Evolutionary conservation across 2,797 vertebrate species (phyloP).

Genomic region (Dipus sagitta): DNA sequence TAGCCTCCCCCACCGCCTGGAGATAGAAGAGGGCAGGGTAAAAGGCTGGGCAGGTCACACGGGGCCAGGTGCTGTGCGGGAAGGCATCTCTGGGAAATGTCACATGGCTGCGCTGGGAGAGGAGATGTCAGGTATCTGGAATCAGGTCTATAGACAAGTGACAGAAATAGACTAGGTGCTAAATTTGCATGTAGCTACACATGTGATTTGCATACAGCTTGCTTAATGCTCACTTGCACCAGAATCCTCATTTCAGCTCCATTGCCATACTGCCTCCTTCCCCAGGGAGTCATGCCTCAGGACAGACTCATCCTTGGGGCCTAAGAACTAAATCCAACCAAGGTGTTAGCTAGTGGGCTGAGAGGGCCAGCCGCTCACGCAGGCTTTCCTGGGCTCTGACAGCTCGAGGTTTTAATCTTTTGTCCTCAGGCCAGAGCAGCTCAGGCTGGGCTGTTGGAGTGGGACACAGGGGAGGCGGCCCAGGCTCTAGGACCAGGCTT

Average conservation of each 20-base stretch:
- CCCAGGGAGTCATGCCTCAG: background rate
- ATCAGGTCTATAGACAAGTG: background rate
- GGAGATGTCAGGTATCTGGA: conserved; percentile 47
- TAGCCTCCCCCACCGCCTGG: background rate
- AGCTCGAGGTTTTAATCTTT: background rate
- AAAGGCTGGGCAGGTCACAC: background rate
- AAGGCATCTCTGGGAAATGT: background rate
- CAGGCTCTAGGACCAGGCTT: background rate
- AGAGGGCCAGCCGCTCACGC: background rate
- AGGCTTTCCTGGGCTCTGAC: conserved; percentile 32
- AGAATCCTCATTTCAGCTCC: conserved; percentile 56
- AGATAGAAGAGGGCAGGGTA: background rate
- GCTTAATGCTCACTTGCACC: conserved; percentile 64
- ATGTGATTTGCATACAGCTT: conserved; percentile 55
- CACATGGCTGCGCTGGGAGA: background rate
- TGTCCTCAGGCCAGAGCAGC: conserved; percentile 7
- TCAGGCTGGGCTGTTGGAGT: background rate
- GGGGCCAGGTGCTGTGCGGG: no score
- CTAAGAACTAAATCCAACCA: conserved; percentile 36
- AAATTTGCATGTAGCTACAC: conserved; percentile 69
- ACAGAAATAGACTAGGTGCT: conserved; percentile 70
- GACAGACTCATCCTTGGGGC: background rate
- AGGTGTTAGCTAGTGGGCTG: background rate
- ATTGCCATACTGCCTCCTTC: conserved; percentile 30
- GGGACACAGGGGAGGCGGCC: no score